A percentile compares a stretch with the other conserved stretches of the same genome.
Evolutionary conservation across 2,888 invertebrate species (phyloP).

Genomic region (Cantharis flavilabris): DNA sequence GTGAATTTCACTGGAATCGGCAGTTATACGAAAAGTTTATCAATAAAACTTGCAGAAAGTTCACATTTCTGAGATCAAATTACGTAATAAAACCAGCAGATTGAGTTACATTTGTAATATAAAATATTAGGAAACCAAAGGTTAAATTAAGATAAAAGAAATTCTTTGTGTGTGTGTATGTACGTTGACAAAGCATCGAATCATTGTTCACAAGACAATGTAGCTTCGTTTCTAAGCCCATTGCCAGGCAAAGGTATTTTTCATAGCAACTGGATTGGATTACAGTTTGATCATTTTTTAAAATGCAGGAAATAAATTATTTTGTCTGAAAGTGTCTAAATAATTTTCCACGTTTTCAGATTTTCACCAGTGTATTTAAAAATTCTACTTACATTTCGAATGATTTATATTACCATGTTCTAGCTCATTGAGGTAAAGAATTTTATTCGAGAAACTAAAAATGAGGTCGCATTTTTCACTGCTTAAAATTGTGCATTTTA

Average conservation of each 20-base stretch:
- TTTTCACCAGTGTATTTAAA: constrained; percentile 9
- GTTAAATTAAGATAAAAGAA: constrained; percentile 25
- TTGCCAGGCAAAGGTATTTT: neutral
- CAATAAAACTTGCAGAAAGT: neutral
- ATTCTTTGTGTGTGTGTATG: constrained; percentile 18
- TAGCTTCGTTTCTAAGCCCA: constrained; percentile 10
- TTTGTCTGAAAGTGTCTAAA: neutral
- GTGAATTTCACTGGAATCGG: neutral
- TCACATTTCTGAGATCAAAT: neutral
- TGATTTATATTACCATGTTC: constrained; percentile 19
- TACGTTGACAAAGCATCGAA: constrained; percentile 24
- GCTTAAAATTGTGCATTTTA: neutral
- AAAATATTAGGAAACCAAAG: constrained; percentile 4
- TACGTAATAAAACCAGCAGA: neutral
- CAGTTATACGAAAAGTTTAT: neutral
- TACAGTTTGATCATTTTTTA: neutral
- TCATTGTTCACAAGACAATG: constrained; percentile 28
- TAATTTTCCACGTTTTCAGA: constrained; percentile 1
- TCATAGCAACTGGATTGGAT: neutral
- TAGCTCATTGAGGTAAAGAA: constrained; percentile 18
- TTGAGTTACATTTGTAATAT: constrained; percentile 14
- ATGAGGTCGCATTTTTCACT: constrained; percentile 17
- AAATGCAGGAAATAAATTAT: neutral
- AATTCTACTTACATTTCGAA: constrained; percentile 7
- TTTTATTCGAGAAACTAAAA: constrained; percentile 15